Evolutionary conservation across 2,888 invertebrate species (phyloP).

Genomic region (Altica lythri): DNA sequence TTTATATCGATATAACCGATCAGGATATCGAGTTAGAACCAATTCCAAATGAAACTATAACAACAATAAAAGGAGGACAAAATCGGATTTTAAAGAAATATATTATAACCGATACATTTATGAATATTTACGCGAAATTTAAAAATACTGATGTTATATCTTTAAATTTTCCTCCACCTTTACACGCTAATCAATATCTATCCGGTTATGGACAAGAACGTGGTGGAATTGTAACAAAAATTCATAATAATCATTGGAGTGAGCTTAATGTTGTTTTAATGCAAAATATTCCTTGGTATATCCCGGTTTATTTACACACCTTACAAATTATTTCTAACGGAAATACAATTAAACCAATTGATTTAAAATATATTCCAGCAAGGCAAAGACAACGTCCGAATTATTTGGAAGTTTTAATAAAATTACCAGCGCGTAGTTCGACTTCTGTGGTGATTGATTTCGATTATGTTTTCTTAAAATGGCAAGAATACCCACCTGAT

Average conservation of each 20-base stretch:
- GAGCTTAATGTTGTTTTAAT: constrained; percentile 78
- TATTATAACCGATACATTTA: constrained; percentile 60
- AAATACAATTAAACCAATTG: constrained; percentile 64
- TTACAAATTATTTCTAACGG: constrained; percentile 66
- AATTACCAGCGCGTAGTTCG: constrained; percentile 77
- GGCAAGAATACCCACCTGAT: constrained; percentile 99
- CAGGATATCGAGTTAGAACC: constrained; percentile 69
- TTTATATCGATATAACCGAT: constrained; percentile 79
- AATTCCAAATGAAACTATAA: constrained; percentile 62
- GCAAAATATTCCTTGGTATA: constrained; percentile 86
- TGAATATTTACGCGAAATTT: constrained; percentile 67
- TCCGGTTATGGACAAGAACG: constrained; percentile 89
- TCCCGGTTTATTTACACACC: constrained; percentile 89
- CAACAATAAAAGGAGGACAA: constrained; percentile 72
- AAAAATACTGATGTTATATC: constrained; percentile 55
- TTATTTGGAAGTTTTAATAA: constrained; percentile 83
- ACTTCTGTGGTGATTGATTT: constrained; percentile 86
- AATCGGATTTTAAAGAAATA: constrained; percentile 72
- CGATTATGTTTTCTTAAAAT: constrained; percentile 94
- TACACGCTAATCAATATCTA: constrained; percentile 80
- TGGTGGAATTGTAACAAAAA: constrained; percentile 85
- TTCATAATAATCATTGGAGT: constrained; percentile 80
- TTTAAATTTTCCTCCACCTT: constrained; percentile 67
- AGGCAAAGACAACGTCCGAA: constrained; percentile 82
- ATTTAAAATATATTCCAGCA: constrained; percentile 73